phyloP scores from a whole-genome alignment of 2,113 vertebrate genomes.

The Meleagris gallopavo region DNA sequence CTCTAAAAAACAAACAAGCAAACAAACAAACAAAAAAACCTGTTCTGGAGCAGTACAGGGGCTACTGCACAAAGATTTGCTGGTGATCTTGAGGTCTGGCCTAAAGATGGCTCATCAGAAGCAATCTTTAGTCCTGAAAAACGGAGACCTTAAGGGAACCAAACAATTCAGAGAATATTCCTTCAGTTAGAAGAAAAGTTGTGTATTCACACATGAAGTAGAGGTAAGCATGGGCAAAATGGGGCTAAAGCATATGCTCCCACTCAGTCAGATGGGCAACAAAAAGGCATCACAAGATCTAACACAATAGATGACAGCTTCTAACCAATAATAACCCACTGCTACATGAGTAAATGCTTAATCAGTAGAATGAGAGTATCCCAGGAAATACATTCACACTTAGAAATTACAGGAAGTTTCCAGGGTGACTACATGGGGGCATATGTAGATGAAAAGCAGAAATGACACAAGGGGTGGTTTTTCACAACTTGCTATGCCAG shows the following conservation, averaged over 20 bases:
- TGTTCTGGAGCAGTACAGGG: not conserved
- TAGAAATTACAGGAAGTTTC: not conserved
- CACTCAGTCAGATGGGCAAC: not conserved
- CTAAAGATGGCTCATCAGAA: not conserved
- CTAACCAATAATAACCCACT: not conserved
- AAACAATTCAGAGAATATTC: not conserved
- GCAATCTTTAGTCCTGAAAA: not conserved
- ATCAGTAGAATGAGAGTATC: not conserved
- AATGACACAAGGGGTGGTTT: not conserved
- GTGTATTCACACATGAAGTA: not conserved
- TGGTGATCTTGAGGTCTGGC: not conserved
- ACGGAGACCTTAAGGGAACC: not conserved
- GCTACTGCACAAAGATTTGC: not conserved
- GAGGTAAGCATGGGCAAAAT: not conserved
- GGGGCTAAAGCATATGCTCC: not conserved
- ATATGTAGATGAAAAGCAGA: not conserved
- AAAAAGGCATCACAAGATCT: rapidly evolving
- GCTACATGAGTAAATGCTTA: not conserved
- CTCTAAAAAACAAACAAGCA: no score
- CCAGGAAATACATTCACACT: not conserved
- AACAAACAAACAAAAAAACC: not conserved
- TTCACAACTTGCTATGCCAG: not conserved
- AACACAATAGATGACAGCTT: not conserved
- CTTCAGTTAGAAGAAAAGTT: not conserved
- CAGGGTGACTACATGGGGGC: not conserved